Evolutionary conservation across 2,797 vertebrate genomes (phyloP).

Genomic region (Pipistrellus kuhlii): DNA sequence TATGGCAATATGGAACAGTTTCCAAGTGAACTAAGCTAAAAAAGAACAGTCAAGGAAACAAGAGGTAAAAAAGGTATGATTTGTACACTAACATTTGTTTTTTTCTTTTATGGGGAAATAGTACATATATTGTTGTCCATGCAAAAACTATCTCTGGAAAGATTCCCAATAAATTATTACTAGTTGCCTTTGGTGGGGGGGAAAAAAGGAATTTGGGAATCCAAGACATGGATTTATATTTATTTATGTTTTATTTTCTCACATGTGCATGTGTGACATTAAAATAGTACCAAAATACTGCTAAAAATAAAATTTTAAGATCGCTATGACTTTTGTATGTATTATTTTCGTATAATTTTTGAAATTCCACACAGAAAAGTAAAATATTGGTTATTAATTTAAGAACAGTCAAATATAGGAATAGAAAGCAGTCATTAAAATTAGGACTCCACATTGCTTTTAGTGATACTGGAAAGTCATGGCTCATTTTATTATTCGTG

Average conservation of each 20-base stretch:
- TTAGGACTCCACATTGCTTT: background rate
- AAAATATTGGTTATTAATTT: background rate
- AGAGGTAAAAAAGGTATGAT: background rate
- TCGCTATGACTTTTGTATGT: background rate
- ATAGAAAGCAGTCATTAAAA: background rate
- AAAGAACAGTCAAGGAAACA: slow-evolving; percentile 8
- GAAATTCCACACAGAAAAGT: background rate
- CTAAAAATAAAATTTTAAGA: background rate
- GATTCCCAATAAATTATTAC: background rate
- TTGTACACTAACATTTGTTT: background rate
- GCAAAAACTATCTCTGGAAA: background rate
- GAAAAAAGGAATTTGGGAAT: background rate
- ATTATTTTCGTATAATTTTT: background rate
- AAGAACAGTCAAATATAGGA: background rate
- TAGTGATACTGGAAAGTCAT: background rate
- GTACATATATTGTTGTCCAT: background rate
- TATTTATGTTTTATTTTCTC: background rate
- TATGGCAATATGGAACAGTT: background rate
- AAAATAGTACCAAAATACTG: slow-evolving; percentile 1
- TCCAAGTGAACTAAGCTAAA: background rate
- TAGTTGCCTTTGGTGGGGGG: background rate
- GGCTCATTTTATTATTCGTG: background rate
- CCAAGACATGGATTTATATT: background rate
- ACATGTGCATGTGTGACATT: background rate
- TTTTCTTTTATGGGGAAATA: background rate